Evolutionary conservation across 2,888 invertebrate genomes (phyloP).

Genomic region (Phytoseiulus persimilis): DNA sequence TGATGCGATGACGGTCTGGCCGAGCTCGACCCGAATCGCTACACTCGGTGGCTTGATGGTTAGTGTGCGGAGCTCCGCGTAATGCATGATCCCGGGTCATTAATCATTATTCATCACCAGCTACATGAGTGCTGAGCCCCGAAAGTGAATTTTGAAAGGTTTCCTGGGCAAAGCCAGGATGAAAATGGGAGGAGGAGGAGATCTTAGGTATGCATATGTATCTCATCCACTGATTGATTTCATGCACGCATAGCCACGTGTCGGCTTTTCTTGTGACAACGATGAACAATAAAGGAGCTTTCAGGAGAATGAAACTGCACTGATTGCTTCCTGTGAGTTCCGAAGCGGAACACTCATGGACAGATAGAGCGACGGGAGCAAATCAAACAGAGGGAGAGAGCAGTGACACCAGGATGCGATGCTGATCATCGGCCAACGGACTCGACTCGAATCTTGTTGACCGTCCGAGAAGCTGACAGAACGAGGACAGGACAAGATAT

Average conservation of each 20-base stretch:
- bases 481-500: too few relatives aligned
- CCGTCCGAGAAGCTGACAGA: too few relatives aligned
- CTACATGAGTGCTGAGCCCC: neutral
- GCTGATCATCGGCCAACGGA: neutral
- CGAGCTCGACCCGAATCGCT: neutral
- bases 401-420: neutral
- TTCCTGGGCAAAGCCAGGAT: neutral
- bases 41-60: neutral
- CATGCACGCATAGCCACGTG: slow-evolving; percentile 5
- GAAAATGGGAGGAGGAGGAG: neutral
- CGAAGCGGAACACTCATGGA: neutral
- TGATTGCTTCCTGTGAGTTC: slow-evolving; percentile 5
- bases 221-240: neutral
- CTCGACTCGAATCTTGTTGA: too few relatives aligned
- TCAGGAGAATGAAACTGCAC: neutral
- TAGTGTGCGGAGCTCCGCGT: neutral
- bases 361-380: neutral
- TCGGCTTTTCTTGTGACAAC: neutral
- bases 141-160: neutral
- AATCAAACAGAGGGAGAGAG: neutral
- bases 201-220: neutral
- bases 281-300: neutral
- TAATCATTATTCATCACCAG: neutral
- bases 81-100: neutral
- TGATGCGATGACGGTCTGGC: neutral